Base-by-base conservation (phyloP, 2,113 vertebrate species). In the Paracanthobrama guichenoti region DNA sequence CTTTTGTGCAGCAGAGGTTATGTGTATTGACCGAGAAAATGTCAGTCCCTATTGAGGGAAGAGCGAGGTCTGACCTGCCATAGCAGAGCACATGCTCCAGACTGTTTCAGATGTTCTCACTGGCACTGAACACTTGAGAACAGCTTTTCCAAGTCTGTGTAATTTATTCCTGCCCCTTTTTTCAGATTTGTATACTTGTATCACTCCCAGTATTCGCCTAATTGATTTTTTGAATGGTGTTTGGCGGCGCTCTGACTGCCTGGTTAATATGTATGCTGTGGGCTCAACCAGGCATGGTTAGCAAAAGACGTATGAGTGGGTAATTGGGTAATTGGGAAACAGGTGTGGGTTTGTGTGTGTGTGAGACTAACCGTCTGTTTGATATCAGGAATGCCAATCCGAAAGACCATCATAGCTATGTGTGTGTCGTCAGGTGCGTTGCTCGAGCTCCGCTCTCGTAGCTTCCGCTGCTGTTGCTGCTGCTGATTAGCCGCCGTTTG, bases 361-460 rank as follows among this genome's bases (percentile, higher is more conserved):
- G 31, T 0, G 5, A 91, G 5, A 91, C 96, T 96, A 87, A 98
- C 97, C 90, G 97, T 98, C 91, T 97, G 96, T 90, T 97, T 96
- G 85, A 98, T 95, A 92, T 98, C 97, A 14, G 97, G 96, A 90
- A 97, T 97, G 87, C 97, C 97, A 24, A 98, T 98, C 82, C 97
- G 94, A 88, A 98, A 98, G 90, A 98, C 96, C 96, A 96, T 96
- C 96, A 98, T 96, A 93, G 96, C 95, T 89, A 97, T 95, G 91
- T 96, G 94, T 85, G 95, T 81, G 86, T 97, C 96, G 44, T 97
- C 96, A 24, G 94, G 91, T 7, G 92, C 90, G 0, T 95, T 92
- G 77, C 92, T 94, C 90, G 94, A 90, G 64, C 93, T 93, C 85
- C 94, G 95, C 73, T 94, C 95, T 90, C 96, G 95, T 89, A 91